Evolutionary conservation across 1,140 invertebrate genomes (phyloP).

Genomic region (Goniozus legneri): DNA sequence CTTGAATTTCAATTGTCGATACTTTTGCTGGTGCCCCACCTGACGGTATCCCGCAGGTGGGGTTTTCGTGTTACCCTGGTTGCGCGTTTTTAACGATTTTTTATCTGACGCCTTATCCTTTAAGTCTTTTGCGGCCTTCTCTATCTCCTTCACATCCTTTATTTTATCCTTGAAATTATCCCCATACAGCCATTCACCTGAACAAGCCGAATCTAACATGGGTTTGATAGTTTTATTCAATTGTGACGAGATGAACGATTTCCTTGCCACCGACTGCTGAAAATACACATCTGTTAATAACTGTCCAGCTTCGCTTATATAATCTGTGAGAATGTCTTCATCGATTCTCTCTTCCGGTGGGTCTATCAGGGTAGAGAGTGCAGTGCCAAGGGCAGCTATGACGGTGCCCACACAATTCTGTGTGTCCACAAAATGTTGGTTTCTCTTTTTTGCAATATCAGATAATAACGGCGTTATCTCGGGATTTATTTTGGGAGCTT

Average conservation of each 20-base stretch:
- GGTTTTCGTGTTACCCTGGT: no score
- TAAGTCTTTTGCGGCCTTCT: no score
- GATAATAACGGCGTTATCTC: neutral
- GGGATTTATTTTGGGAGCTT: neutral
- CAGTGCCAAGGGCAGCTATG: neutral
- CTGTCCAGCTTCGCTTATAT: neutral
- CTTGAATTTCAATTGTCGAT: no score
- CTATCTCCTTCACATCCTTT: no score
- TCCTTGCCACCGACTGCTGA: neutral
- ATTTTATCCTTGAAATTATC: no score
- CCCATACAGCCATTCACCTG: no score
- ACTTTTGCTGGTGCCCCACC: no score
- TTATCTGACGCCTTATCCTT: no score
- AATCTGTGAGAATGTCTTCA: neutral
- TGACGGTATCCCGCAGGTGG: no score
- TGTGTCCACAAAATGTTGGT: neutral
- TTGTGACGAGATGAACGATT: slow-evolving; percentile 10
- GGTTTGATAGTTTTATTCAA: no score
- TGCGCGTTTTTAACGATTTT: no score
- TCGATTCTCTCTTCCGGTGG: neutral
- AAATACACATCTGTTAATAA: neutral
- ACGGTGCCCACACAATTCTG: neutral
- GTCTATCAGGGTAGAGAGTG: neutral
- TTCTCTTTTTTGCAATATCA: neutral
- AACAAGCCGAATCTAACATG: no score